Evolutionary conservation across 2,888 invertebrate species (phyloP), one percentile per base, ranked within the genome.

Genomic region (Byasa hedistus): DNA sequence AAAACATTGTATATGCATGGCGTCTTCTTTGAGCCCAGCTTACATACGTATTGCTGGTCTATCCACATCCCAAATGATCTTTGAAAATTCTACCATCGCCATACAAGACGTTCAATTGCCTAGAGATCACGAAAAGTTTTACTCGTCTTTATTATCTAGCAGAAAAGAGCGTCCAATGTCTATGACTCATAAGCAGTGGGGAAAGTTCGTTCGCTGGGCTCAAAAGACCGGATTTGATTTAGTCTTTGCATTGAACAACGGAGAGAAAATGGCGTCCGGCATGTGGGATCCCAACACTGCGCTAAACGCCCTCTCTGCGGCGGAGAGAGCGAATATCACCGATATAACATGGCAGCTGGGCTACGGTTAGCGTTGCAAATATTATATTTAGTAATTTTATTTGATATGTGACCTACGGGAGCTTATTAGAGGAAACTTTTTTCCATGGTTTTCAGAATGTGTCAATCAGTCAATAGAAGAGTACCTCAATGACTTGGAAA

Each of bases 271-370:
- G 19, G 75, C 78, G 0, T 88, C 90, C 0, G 89, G 92, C 0
- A 80, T 92, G 71, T 96, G 96, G 96, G 94, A 96, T 76, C 93
- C 95, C 0, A 93, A 94, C 74, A 93, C 94, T 60, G 93, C 95
- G 0, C 78, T 94, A 54, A 92, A 93, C 44, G 92, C 97, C 21
- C 86, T 97, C 59, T 93, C 95, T 4, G 93, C 94, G 60, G 94
- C 95, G 8, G 94, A 95, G 68, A 92, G 93, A 75, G 92, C 94
- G 68, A 93, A 93, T 51, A 92, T 93, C 24, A 89, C 93, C 10
- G 93, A 94, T 67, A 93, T 95, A 27, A 94, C 93, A 71, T 96
- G 96, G 96, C 95, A 96, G 82, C 82, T 96, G 23, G 95, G 95
- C 65, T 94, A 94, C 78, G 95, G 95, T 96, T 83, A 87, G 85